Evolutionary conservation across 2,888 invertebrate genomes (phyloP).

Genomic region (Therioaphis trifolii): DNA sequence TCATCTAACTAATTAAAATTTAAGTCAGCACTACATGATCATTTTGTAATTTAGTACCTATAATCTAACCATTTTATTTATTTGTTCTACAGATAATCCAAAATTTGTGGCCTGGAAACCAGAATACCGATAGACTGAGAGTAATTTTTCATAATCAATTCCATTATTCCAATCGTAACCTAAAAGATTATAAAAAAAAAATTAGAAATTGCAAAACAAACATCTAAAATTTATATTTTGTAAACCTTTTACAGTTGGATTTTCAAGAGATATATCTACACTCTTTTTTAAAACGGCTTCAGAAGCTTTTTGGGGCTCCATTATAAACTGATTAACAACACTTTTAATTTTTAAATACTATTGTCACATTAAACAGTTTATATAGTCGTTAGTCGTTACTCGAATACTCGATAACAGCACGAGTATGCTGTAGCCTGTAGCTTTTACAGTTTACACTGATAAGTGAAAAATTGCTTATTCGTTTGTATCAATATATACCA

Average conservation of each 20-base stretch:
- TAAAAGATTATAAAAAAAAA: slow-evolving; percentile 65
- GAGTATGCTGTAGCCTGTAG: no score
- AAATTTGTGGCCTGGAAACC: slow-evolving; percentile 99
- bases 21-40: background rate
- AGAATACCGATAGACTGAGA: slow-evolving; percentile 81
- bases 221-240: slow-evolving; percentile 31
- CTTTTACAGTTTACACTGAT: no score
- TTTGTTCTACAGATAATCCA: slow-evolving; percentile 89
- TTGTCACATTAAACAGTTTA: no score
- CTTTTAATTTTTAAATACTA: no score
- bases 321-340: no score
- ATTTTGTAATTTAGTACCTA: slow-evolving; percentile 29
- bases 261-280: slow-evolving; percentile 75
- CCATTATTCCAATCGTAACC: slow-evolving; percentile 96
- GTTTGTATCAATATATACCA: no score
- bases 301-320: slow-evolving; percentile 71
- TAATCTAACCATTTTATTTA: slow-evolving; percentile 84
- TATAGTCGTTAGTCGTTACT: no score
- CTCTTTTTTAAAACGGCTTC: slow-evolving; percentile 80
- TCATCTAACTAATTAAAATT: slow-evolving; percentile 39
- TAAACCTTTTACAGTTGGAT: slow-evolving; percentile 75
- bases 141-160: slow-evolving; percentile 84
- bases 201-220: slow-evolving; percentile 28
- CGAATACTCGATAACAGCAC: no score
- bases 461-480: no score